Evolutionary conservation across 2,113 vertebrate species (phyloP), one percentile per base, ranked within the genome.

Genomic region (Ardeotis arabs): DNA sequence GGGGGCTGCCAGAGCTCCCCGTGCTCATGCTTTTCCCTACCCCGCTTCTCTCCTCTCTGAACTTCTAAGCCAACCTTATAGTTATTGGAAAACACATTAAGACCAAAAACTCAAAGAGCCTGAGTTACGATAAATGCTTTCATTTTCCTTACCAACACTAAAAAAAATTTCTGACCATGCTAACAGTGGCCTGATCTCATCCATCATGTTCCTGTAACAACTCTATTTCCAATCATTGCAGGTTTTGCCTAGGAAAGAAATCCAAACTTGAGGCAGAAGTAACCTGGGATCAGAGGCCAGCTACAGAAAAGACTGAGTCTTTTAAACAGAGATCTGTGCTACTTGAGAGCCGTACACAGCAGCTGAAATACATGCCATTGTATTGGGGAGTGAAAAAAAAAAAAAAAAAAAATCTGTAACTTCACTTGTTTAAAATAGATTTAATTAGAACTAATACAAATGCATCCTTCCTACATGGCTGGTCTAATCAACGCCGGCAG

Each of bases 401-500:
- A n/a, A 45, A 10, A 3, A 10, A 41, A 33, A 28, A 3, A 44
- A 44, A 70, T 55, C 82, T 37, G 4, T 37, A 94, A 84, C 78
- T 87, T 87, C 87, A 72, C 75, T 87, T 93, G 21, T 73, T 80
- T 74, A 62, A 94, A 94, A 91, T 2, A 77, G 83, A 95, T 93
- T 74, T 93, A 94, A 96, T 95, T 95, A 96, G 63, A 87, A 50
- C 63, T 93, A 94, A 97, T 95, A 97, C 85, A 95, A 96, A 96
- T 84, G 81, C 84, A 89, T 89, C 87, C 93, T 95, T 89, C 84
- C 79, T 97, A 70, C 66, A 29, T 14, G 77, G 92, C 20, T 97
- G 94, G 88, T 88, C 93, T 96, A 96, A 97, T 96, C 82, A 93
- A 84, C 79, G 66, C 55, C 90, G 90, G 73, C 94, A 97, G 95